A percentile compares a stretch with the other conserved stretches of the same genome.
These are phyloP conservation scores for Hermetia illucens DNA, from an alignment of 1,140 invertebrate species.

Conservation along the genomic window DNA sequence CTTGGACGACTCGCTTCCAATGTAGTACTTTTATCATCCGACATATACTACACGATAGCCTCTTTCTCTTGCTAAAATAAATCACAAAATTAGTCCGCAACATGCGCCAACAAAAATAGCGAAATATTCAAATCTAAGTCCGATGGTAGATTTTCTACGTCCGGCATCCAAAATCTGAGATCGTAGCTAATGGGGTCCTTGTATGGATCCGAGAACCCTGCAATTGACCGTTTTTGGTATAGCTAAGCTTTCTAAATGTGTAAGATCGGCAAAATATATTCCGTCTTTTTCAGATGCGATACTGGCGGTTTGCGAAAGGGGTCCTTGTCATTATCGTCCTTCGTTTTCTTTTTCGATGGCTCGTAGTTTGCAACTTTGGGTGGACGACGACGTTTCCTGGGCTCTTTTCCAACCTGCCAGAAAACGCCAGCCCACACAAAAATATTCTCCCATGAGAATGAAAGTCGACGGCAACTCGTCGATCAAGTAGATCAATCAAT, in stretches of 20 bases:
- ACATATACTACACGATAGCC: conserved; percentile 61
- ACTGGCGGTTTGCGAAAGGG: conserved; percentile 60
- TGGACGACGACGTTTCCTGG: conserved; percentile 42
- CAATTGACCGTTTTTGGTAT: conserved; percentile 79
- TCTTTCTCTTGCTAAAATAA: conserved; percentile 83
- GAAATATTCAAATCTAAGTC: conserved; percentile 79
- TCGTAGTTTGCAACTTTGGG: conserved; percentile 44
- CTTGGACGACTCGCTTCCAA: conserved; percentile 91
- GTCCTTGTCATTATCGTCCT: background rate
- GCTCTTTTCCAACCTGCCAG: too few relatives aligned
- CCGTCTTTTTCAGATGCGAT: conserved; percentile 55
- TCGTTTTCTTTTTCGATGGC: conserved; percentile 14
- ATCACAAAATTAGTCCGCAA: conserved; percentile 94
- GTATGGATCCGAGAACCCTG: conserved; percentile 85
- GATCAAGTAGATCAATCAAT: too few relatives aligned
- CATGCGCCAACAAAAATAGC: conserved; percentile 77
- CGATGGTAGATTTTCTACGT: conserved; percentile 25
- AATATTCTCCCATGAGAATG: too few relatives aligned
- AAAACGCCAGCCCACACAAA: too few relatives aligned
- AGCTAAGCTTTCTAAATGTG: conserved; percentile 81
- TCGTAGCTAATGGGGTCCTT: conserved; percentile 67
- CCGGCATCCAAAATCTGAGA: conserved; percentile 27
- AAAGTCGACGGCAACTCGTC: too few relatives aligned
- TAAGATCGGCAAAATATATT: conserved; percentile 96
- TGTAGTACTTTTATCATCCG: conserved; percentile 68